Evolutionary conservation across 1,140 invertebrate species (phyloP).

Genomic region (Lepidurus arcticus): DNA sequence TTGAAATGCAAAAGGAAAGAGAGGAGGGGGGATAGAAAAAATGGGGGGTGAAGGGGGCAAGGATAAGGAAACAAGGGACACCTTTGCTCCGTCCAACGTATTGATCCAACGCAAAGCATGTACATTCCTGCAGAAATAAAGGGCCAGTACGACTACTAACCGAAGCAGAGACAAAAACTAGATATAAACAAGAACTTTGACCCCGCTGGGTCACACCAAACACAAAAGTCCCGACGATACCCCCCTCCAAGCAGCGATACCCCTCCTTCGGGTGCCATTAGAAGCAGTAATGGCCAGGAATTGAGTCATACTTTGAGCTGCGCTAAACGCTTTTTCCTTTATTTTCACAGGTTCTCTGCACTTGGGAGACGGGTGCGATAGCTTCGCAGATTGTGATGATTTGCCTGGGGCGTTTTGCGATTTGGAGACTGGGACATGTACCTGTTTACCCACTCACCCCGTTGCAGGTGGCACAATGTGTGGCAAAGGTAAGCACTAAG

Average conservation of each 20-base stretch:
- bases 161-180: not conserved
- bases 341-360: not conserved
- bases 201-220: not conserved
- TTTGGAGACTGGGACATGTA: conserved; percentile 25
- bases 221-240: not conserved
- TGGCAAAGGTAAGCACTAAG: conserved; percentile 29
- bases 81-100: not conserved
- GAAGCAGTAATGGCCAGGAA: too few species aligned
- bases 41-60: not conserved
- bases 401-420: conserved; percentile 16
- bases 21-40: not conserved
- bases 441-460: conserved; percentile 23
- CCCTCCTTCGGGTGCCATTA: too few species aligned
- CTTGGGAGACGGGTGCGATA: not conserved
- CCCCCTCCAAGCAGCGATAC: not conserved
- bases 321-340: not conserved
- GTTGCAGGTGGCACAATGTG: conserved; percentile 29
- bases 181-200: conserved; percentile 10
- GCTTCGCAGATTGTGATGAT: conserved; percentile 14
- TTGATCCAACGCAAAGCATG: conserved; percentile 2
- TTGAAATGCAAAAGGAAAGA: conserved; percentile 23
- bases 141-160: not conserved
- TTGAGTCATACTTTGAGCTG: too few species aligned
- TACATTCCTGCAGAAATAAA: not conserved
- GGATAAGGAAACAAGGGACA: conserved; percentile 15